Base-by-base conservation (phyloP, 2,888 invertebrate genomes). In the Ommatoiulus sabulosus region DNA sequence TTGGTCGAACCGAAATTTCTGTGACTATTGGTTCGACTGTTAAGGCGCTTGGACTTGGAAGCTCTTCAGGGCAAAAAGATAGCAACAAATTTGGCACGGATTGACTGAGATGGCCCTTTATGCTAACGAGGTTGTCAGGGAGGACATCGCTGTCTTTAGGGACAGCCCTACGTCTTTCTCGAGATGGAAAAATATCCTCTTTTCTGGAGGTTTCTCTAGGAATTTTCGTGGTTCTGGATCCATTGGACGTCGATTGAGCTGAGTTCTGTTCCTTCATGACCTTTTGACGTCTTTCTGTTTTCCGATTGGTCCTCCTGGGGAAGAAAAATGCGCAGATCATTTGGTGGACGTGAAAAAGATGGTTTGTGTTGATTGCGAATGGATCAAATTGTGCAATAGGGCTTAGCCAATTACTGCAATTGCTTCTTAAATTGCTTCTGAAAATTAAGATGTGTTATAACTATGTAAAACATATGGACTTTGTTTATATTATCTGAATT, bases 1-100 rank as follows among this genome's bases (percentile, higher is more conserved):
- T 72, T 10, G 72, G 72, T 72, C 72, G 20, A 72, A 72, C 72
- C 5, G 72, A 72, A 72, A 63, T n/a, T n/a, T 12, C 63, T 63
- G 20, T 7, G 6, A 24, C 24, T 72, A 8, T 24, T 72, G 4
- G 72, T 24, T 72, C 10, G 8, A 20, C 20, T 3, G 24, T 24
- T n/a, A 0, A 20, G 6, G 20, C 6, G 6, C 10, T 3, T 8
- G 20, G 72, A 8, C 6, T 10, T 72, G 72, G 72, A 20, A 72
- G 63, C 6, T 63, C 24, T n/a, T 10, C 20, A 24, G 20, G 24
- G 4, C 8, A 72, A 10, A 72, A 72, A 3, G 72, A 24, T 24
- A 72, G 6, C 24, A 72, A 10, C 20, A 72, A 24, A 72, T 72
- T 72, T 24, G 72, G 72, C 20, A 24, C 72, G 5, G 72, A 72